Conservation (phyloP, 2,888 invertebrate species). For the Dasypogon diadema region DNA sequence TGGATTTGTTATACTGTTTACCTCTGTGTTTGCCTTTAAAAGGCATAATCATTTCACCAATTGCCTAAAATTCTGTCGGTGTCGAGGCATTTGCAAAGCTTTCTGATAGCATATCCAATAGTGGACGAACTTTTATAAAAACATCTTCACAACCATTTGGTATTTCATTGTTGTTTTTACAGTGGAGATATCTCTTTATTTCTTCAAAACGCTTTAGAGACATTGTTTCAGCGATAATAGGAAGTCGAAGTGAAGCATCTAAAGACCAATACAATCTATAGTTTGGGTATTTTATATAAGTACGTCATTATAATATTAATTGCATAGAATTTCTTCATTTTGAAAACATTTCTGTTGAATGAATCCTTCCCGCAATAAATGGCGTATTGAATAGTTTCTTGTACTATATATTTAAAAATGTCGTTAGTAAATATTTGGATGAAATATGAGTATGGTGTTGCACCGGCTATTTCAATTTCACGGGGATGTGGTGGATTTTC, state of each 20-base stretch:
- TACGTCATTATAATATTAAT: conserved; percentile 29
- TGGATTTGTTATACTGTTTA: conserved; percentile 4
- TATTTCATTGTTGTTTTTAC: no score
- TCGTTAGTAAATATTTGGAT: no score
- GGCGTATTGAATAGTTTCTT: no score
- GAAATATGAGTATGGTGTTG: no score
- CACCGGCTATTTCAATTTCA: conserved; percentile 1
- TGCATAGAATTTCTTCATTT: conserved; percentile 12
- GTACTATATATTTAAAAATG: no score
- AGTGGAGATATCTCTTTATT: no score
- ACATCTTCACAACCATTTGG: no score
- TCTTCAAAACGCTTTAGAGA: no score
- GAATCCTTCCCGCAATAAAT: background rate
- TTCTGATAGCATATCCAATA: conserved; percentile 14
- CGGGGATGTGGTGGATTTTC: background rate
- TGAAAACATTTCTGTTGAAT: background rate
- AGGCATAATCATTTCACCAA: conserved; percentile 18
- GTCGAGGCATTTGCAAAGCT: conserved; percentile 21
- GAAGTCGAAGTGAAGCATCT: no score
- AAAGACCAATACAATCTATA: background rate
- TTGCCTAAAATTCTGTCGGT: no score
- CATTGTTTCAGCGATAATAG: no score
- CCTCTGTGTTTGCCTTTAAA: conserved; percentile 13
- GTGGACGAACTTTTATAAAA: no score
- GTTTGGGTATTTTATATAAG: conserved; percentile 18